phyloP scores from a whole-genome alignment of 2,888 invertebrate genomes.

The Papilio elwesi region DNA sequence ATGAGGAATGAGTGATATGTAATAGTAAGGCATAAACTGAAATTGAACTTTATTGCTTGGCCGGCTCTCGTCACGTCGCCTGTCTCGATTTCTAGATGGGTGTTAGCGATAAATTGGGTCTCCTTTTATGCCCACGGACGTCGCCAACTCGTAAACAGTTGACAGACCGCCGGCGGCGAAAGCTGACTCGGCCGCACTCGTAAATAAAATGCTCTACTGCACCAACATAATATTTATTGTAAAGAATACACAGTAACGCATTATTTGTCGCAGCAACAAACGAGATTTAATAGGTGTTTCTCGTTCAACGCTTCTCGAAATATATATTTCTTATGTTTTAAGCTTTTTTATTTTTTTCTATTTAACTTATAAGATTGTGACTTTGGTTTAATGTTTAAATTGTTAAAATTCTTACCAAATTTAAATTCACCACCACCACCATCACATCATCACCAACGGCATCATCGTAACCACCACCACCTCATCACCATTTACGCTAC shows the following conservation, averaged over 20 bases:
- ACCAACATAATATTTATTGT: conserved; percentile 26
- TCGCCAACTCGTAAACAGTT: conserved; percentile 71
- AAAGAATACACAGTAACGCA: conserved; percentile 12
- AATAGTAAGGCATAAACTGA: conserved; percentile 57
- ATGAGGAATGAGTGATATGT: conserved; percentile 3
- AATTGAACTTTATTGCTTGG: conserved; percentile 71
- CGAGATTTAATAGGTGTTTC: conserved; percentile 2
- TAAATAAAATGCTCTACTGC: conserved; percentile 62
- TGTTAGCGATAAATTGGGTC: conserved; percentile 67
- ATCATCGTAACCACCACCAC: too few relatives aligned
- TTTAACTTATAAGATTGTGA: too few relatives aligned
- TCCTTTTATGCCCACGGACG: conserved; percentile 65
- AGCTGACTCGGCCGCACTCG: conserved; percentile 61
- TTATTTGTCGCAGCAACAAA: conserved; percentile 21
- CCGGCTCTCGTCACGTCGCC: conserved; percentile 56
- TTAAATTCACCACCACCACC: too few relatives aligned
- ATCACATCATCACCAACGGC: too few relatives aligned
- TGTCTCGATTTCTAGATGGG: conserved; percentile 55
- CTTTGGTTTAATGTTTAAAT: neutral
- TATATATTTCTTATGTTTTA: conserved; percentile 4
- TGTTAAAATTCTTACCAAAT: neutral
- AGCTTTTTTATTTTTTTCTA: neutral
- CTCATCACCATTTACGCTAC: too few relatives aligned
- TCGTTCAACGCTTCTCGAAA: neutral
- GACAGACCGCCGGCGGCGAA: conserved; percentile 48